Evolutionary conservation across 64 coral and sea anemone genomes (phyloP).

Genomic region (Hydrozoanthus tunicans): DNA sequence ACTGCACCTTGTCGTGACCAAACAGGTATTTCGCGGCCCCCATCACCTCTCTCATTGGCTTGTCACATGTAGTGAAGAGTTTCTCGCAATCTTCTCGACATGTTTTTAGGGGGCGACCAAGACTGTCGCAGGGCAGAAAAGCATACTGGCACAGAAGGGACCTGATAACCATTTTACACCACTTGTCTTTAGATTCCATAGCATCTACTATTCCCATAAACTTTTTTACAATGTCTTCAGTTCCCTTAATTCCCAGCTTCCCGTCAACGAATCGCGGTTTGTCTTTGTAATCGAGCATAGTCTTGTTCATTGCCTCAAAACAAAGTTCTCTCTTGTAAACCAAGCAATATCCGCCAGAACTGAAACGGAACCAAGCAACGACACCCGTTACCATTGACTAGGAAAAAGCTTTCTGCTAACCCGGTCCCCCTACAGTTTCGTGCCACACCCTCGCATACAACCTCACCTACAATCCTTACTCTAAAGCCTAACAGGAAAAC

Average conservation of each 20-base stretch:
- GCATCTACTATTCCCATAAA: slow-evolving; percentile 52
- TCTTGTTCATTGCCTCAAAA: slow-evolving; percentile 49
- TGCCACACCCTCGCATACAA: no score
- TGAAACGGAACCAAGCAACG: neutral
- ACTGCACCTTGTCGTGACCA: slow-evolving; percentile 7
- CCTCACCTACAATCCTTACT: no score
- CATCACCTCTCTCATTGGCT: slow-evolving; percentile 66
- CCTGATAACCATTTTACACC: slow-evolving; percentile 64
- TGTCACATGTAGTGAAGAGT: neutral
- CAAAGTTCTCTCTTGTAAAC: slow-evolving; percentile 54
- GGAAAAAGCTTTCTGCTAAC: neutral
- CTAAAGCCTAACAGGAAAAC: no score
- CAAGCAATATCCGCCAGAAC: slow-evolving; percentile 43
- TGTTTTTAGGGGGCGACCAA: neutral
- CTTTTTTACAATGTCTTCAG: slow-evolving; percentile 56
- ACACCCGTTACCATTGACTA: neutral
- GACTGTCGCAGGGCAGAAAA: neutral
- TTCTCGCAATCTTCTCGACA: slow-evolving; percentile 85
- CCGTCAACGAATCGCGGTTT: slow-evolving; percentile 64
- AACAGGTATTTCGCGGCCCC: slow-evolving; percentile 76
- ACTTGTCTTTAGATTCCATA: slow-evolving; percentile 54
- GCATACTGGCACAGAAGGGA: slow-evolving; percentile 64
- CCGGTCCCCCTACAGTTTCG: no score
- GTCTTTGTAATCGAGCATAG: slow-evolving; percentile 38
- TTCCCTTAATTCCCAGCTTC: slow-evolving; percentile 57